Percentiles rank a stretch among this genome's conserved stretches.
Conservation (phyloP, 2,797 vertebrate genomes). For the Hydrophis major region DNA sequence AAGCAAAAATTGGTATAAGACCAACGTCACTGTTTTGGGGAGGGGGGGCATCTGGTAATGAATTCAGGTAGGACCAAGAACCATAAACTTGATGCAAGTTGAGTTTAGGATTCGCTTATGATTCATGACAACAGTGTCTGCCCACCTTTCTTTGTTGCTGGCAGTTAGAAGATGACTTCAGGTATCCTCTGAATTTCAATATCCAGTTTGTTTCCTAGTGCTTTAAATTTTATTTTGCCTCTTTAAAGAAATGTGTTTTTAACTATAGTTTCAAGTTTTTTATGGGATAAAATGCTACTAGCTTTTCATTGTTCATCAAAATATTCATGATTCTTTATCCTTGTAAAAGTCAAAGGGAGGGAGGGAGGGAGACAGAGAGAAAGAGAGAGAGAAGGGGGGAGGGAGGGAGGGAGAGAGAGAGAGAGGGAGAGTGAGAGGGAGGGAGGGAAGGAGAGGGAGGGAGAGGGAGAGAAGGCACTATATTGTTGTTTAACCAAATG, state of each 20-base stretch:
- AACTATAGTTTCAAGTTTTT: constrained; percentile 34
- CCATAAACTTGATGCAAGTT: neutral
- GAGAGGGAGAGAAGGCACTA: neutral
- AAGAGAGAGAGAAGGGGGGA: too few relatives aligned
- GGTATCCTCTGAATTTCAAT: neutral
- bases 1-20: neutral
- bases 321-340: constrained; percentile 48
- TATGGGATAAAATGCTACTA: constrained; percentile 30
- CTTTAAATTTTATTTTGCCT: neutral
- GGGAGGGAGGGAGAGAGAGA: too few relatives aligned
- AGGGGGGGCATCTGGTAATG: neutral
- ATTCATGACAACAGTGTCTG: neutral
- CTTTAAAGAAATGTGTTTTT: constrained; percentile 18
- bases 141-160: neutral
- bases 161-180: neutral
- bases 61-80: neutral
- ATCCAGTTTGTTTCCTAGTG: neutral
- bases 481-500: constrained; percentile 64
- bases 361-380: too few relatives aligned
- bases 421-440: too few relatives aligned
- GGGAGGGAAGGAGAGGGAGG: too few relatives aligned
- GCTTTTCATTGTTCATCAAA: constrained; percentile 45
- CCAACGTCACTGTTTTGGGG: neutral
- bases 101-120: neutral
- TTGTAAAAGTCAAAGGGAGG: constrained; percentile 32